A percentile compares a stretch with the other conserved stretches of the same genome.
phyloP scores from a whole-genome alignment of 2,888 invertebrate genomes.

The Sepiola atlantica region DNA sequence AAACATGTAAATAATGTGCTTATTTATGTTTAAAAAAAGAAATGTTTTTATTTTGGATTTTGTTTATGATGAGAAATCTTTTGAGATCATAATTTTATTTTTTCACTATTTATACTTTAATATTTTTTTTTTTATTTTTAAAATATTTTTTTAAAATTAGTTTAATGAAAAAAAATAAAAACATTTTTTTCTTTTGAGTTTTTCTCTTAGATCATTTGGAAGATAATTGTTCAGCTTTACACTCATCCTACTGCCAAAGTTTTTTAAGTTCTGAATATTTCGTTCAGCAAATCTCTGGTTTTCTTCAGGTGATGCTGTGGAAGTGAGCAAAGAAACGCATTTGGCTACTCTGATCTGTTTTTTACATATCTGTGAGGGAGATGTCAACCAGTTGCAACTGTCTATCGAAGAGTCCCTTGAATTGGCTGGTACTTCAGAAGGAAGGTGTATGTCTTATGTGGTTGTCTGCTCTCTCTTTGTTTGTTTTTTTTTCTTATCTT shows the following conservation, averaged over 20 bases:
- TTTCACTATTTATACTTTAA: background rate
- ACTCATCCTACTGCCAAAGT: background rate
- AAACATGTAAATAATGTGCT: background rate
- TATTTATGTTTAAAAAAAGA: background rate
- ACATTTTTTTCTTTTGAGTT: background rate
- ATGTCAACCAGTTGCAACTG: constrained; percentile 16
- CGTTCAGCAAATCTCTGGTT: constrained; percentile 14
- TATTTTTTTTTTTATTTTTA: background rate
- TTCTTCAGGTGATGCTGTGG: constrained; percentile 32
- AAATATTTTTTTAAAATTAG: background rate
- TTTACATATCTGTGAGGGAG: constrained; percentile 4
- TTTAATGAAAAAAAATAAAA: background rate
- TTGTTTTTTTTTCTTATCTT: too few species aligned
- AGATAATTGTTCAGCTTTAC: constrained; percentile 32
- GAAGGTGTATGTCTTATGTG: constrained; percentile 32
- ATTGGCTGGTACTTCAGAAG: constrained; percentile 32
- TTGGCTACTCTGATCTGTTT: constrained; percentile 21
- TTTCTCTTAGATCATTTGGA: background rate
- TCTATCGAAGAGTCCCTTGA: constrained; percentile 20
- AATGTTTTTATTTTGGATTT: background rate
- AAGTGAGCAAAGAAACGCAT: constrained; percentile 20
- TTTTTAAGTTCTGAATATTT: background rate
- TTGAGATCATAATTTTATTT: background rate
- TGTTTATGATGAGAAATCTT: too few species aligned
- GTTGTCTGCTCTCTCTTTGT: background rate